These are phyloP conservation scores for Mesodorylaimus sp. DNA, from an alignment of 2,888 invertebrate genomes.

Conservation along the genomic window DNA sequence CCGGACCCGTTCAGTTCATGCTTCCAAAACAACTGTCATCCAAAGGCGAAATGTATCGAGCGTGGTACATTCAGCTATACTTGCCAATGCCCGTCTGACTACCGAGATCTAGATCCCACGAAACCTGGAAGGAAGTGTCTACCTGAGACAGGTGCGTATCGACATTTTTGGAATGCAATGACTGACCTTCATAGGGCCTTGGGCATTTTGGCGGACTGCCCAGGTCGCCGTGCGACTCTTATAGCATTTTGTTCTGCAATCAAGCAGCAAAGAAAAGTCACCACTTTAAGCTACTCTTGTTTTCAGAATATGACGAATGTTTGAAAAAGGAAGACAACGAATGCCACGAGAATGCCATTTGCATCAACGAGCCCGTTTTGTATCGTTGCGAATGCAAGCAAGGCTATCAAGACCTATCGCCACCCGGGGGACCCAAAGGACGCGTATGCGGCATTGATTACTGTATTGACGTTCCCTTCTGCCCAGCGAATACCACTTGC, in stretches of 20 bases:
- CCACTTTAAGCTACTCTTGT: no score
- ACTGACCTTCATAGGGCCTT: no score
- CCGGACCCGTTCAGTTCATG: slow-evolving; percentile 27
- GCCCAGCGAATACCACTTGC: slow-evolving; percentile 74
- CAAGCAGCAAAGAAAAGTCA: no score
- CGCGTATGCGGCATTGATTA: slow-evolving; percentile 23
- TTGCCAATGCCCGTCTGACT: slow-evolving; percentile 24
- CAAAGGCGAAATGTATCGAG: slow-evolving; percentile 16
- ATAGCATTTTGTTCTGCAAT: no score
- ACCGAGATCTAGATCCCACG: slow-evolving; percentile 23
- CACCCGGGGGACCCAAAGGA: slow-evolving; percentile 21
- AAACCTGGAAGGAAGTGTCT: slow-evolving; percentile 19
- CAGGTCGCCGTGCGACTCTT: no score
- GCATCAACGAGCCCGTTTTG: slow-evolving; percentile 26
- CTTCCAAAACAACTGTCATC: slow-evolving; percentile 18
- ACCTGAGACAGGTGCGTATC: slow-evolving; percentile 3
- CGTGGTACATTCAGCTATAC: slow-evolving; percentile 22
- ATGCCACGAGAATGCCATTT: slow-evolving; percentile 24
- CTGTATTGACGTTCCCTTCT: slow-evolving; percentile 44
- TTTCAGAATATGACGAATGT: slow-evolving; percentile 26
- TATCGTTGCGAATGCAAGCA: slow-evolving; percentile 17
- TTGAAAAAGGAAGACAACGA: slow-evolving; percentile 21
- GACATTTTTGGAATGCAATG: no score
- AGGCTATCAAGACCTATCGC: slow-evolving; percentile 23
- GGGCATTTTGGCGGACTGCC: no score